Evolutionary conservation across 2,113 vertebrate genomes (phyloP), one percentile per base, ranked within the genome.

Genomic region (Nannobrachium achirus): DNA sequence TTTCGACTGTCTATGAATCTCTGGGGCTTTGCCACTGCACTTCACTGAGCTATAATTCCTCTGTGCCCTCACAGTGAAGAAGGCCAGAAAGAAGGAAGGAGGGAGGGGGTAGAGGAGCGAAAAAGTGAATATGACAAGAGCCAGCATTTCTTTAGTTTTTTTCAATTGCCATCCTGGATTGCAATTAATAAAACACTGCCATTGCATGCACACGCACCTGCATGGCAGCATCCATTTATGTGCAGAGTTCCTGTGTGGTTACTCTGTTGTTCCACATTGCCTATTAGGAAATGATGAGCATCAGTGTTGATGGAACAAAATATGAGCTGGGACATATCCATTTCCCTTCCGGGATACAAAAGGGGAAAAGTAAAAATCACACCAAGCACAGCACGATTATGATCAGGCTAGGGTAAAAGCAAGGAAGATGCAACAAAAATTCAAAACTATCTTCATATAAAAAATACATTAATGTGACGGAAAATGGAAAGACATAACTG

Each of bases 1-100:
- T 92, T 87, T 82, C 75, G 86, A 90, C 86, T 89, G 91, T 88
- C 91, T 85, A 91, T 77, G 85, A 88, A 93, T 88, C 91, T 91
- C 79, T 13, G 45, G 76, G 82, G 69, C n/a, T 88, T 92, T 92
- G 87, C 86, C 82, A 88, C 71, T 85, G 88, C 88, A 88, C 87
- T 91, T 85, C 84, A 85, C 85, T 73, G 86, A 89, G 84, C 84
- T 83, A 87, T 91, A 91, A 91, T 85, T 92, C 85, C 86, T 84
- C 73, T 60, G 81, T 80, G 86, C 74, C 86, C 86, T 88, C 49
- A 72, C 40, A 73, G 74, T 73, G 61, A 16, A 56, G 55, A 80
- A 81, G 79, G 80, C 81, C 73, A 75, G 60, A 55, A 64, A 63
- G 61, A 75, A 53, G 15, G 19, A 56, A 75, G 58, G 20, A 40